Base-by-base conservation (phyloP, 2,888 invertebrate species). In the Priocnemis perturbator region DNA sequence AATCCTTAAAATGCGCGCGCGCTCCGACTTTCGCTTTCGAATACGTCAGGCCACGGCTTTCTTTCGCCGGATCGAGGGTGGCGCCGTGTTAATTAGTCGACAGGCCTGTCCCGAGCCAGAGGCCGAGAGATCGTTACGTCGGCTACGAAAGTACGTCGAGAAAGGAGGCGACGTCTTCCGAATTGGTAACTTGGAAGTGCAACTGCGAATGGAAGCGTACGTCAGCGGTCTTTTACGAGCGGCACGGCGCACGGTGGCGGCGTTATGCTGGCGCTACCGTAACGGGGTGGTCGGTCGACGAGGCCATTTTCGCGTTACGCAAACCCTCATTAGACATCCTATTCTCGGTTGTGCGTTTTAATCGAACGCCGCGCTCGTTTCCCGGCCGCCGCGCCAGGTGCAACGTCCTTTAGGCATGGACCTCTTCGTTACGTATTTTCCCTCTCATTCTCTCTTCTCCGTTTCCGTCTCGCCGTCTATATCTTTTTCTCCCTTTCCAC, bases 301-400 rank as follows among this genome's bases (percentile, higher is more conserved):
- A 74, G 74, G 55, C 73, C 78, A 79, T 79, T 79, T 78, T 79
- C 77, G 71, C 71, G 70, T 79, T 79, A 79, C 79, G 79, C 80
- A 79, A 79, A 60, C 60, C 67, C 79, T 79, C 79, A 78, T 79
- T 79, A 79, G 78, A 71, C 78, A 78, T 79, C 79, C 78, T 78
- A 79, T 79, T 79, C 79, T 79, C 76, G 78, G 71, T 58, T 55
- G 65, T 61, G 48, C 64, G 76, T 72, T 77, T 77, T 71, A 76
- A 77, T 73, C 77, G 76, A 72, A 50, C 50, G 71, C 65, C 60
- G 67, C 67, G 65, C 67, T 64, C 66, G 48, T 73, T 67, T 67
- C 47, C 64, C 68, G 60, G 48, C 17, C 50, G 60, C 65, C 19
- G 58, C 23, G 48, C 68, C 55, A 69, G 67, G 78, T 75, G 71